A percentile compares a stretch with the other conserved stretches of the same genome.
These are phyloP conservation scores for Rhabdomys pumilio DNA, from an alignment of 2,797 vertebrate genomes.

Conservation along the genomic window DNA sequence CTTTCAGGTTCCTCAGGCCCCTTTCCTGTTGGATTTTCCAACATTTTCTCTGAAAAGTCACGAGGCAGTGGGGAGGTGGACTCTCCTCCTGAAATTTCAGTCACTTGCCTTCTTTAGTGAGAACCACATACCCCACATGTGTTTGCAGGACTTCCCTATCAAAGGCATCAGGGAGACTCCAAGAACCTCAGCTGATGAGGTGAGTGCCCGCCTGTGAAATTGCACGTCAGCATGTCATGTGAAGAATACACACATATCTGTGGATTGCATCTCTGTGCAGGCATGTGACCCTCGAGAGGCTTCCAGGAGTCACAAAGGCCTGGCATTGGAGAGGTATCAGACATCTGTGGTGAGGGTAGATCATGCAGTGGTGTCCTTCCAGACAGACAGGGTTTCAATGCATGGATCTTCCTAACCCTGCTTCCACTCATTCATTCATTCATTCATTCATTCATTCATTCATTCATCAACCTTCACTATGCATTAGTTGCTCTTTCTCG, in stretches of 20 bases:
- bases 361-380: neutral
- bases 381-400: neutral
- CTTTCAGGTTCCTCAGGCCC: neutral
- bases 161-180: neutral
- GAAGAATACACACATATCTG: neutral
- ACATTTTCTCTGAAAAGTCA: neutral
- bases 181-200: neutral
- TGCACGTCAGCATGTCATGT: neutral
- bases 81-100: conserved; percentile 7
- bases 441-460: neutral
- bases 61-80: neutral
- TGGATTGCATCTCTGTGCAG: neutral
- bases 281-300: neutral
- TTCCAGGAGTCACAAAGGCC: neutral
- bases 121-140: neutral
- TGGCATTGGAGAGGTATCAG: neutral
- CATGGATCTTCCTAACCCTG: neutral
- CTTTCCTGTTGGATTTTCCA: neutral
- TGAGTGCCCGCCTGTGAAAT: too few species aligned
- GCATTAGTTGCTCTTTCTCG: neutral
- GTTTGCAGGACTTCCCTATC: neutral
- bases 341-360: neutral
- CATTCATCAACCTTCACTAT: neutral
- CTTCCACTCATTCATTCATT: neutral
- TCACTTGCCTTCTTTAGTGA: conserved; percentile 15